phyloP scores from a whole-genome alignment of 2,113 vertebrate species.

The Festucalex cinctus region DNA sequence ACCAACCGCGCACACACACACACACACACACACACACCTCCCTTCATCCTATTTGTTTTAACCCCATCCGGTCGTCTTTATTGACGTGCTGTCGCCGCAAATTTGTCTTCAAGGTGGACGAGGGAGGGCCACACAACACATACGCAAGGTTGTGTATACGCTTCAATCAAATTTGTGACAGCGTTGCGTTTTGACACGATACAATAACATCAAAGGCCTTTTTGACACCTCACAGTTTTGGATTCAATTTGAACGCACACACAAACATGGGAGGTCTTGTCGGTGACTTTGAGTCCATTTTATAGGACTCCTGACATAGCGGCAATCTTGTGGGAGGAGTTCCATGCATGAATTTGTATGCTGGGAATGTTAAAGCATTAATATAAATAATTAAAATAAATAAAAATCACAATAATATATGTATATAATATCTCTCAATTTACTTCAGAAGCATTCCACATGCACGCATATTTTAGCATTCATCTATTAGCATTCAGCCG shows the following conservation, averaged over 20 bases:
- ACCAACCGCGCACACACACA: constrained; percentile 15
- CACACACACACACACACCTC: not conserved
- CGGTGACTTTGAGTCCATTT: not conserved
- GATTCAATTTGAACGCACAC: not conserved
- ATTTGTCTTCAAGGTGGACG: constrained; percentile 55
- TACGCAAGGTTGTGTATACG: not conserved
- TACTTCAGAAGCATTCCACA: too few relatives aligned
- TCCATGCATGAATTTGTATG: not conserved
- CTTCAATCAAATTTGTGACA: constrained; percentile 2
- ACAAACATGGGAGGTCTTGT: not conserved
- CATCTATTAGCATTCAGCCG: too few relatives aligned
- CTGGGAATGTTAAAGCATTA: not conserved
- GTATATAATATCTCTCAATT: too few relatives aligned
- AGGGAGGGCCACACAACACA: not conserved
- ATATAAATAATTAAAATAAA: too few relatives aligned
- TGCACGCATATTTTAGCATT: too few relatives aligned
- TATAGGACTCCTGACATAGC: not conserved
- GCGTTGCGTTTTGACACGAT: not conserved
- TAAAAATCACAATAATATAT: too few relatives aligned
- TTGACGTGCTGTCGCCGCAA: constrained; percentile 50
- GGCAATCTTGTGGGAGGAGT: not conserved
- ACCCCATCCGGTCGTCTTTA: constrained; percentile 44
- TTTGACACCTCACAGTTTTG: constrained; percentile 4
- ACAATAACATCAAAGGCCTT: not conserved
- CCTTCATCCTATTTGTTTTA: constrained; percentile 42